Evolutionary conservation across 2,888 invertebrate species (phyloP), one percentile per base, ranked within the genome.

Genomic region (Tinea semifulvella): DNA sequence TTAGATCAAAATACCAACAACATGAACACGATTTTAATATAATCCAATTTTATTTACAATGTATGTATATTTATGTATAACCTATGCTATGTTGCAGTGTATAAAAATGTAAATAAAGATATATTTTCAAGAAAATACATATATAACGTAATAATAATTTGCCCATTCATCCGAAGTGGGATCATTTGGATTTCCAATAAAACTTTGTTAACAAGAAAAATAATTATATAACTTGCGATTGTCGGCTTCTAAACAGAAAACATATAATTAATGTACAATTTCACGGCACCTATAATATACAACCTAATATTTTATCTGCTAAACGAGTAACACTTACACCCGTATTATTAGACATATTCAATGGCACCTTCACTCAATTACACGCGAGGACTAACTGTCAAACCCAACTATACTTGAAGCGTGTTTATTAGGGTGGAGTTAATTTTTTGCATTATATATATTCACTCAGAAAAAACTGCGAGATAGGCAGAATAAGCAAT

Each of bases 261-360:
- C 13, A 31, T 27, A 31, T 13, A 7, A 13, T 31, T 31, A 31
- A 31, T 14, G 6, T 31, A 38, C 19, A 17, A 38, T 5, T 38
- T 17, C 18, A 68, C 65, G 62, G 63, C 71, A 71, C 59, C 65
- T 42, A 42, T 26, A 26, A 65, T 75, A 76, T 63, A 68, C 67
- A 71, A 73, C 71, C 69, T 73, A 74, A 67, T 62, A 68, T 74
- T 71, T 72, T 67, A 75, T 73, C 76, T 64, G 61, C 48, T 46
- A 48, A 47, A 47, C 47, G 48, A 44, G 36, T 47, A 40, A 48
- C 47, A 44, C 47, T 46, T 52, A 47, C 51, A 44, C 43, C 42
- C 47, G 48, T 49, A 48, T 49, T 47, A 13, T 17, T 17, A 14
- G n/a, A n/a, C n/a, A 14, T 69, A 74, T 72, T 73, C 70, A 71